phyloP scores from a whole-genome alignment of 2,113 vertebrate species.

The Aphelocoma coerulescens region DNA sequence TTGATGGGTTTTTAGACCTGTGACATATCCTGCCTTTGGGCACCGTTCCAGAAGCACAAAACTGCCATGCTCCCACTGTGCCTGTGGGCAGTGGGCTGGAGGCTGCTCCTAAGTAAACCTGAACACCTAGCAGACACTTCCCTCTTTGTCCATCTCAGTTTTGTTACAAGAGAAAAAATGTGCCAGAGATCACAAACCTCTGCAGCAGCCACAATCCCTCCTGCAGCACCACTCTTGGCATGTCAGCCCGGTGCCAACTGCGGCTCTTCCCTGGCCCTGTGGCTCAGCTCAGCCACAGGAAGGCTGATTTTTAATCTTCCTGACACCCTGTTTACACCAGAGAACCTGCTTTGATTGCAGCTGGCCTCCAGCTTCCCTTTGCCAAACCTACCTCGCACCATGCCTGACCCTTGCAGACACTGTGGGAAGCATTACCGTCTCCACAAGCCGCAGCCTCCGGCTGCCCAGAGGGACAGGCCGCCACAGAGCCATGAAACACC shows the following conservation, averaged over 20 bases:
- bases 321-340: not conserved
- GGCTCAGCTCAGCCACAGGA: not conserved
- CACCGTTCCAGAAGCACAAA: not conserved
- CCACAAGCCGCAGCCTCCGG: not conserved
- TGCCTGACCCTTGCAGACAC: not conserved
- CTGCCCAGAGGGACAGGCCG: not conserved
- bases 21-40: not conserved
- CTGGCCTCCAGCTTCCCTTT: not conserved
- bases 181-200: not conserved
- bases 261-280: accelerated
- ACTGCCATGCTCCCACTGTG: not conserved
- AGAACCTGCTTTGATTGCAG: not conserved
- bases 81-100: not conserved
- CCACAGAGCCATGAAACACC: not conserved
- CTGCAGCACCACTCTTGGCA: accelerated
- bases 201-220: accelerated
- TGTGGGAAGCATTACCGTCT: not conserved
- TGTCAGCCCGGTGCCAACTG: accelerated
- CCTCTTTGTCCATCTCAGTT: not conserved
- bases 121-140: not conserved
- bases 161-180: not conserved
- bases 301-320: not conserved
- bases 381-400: not conserved
- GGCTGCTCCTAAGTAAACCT: not conserved
- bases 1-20: not conserved